Evolutionary conservation across 2,113 vertebrate genomes (phyloP), one percentile per base, ranked within the genome.

Genomic region (Salvelinus sp.): DNA sequence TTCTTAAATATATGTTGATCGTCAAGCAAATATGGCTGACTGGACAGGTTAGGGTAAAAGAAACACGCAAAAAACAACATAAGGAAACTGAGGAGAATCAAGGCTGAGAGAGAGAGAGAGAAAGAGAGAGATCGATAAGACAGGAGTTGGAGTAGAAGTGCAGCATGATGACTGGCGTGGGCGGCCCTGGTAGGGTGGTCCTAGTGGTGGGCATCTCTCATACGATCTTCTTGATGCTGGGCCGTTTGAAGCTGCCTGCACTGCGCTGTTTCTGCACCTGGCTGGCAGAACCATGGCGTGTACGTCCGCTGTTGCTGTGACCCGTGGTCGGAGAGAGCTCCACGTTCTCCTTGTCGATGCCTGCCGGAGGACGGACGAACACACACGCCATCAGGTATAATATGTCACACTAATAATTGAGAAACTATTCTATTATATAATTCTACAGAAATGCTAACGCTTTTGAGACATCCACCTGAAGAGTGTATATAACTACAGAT

Each of bases 261-360:
- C 95, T 96, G 79, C 96, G 93, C 85, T 96, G 96, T 88, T 96
- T 96, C 79, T 96, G 96, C 83, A 96, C 96, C 85, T 96, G 96
- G 93, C 95, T 96, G 69, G 96, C 95, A 2, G 96, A 96, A 78
- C 95, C 95, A 23, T 96, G 96, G 77, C 96, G 93, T 33, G 94
- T 96, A 84, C 96, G 93, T 63, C 95, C 94, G 69, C 95, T 95
- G 91, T 93, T 96, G 88, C 93, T 82, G 87, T 95, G 95, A 58
- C 93, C 94, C 2, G 94, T 88, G 70, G 92, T 94, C n/a, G 96
- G 95, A 12, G 96, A 96, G 60, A 96, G 93, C 83, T 96, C 95
- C 86, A 96, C 95, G 20, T 96, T 96, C 90, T 96, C 96, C 90
- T 96, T 96, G 91, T 96, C 96, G 14, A 96, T 94, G 77, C 96